These are phyloP conservation scores for Seladonia tumulorum DNA, from an alignment of 2,888 invertebrate genomes.

Conservation along the genomic window DNA sequence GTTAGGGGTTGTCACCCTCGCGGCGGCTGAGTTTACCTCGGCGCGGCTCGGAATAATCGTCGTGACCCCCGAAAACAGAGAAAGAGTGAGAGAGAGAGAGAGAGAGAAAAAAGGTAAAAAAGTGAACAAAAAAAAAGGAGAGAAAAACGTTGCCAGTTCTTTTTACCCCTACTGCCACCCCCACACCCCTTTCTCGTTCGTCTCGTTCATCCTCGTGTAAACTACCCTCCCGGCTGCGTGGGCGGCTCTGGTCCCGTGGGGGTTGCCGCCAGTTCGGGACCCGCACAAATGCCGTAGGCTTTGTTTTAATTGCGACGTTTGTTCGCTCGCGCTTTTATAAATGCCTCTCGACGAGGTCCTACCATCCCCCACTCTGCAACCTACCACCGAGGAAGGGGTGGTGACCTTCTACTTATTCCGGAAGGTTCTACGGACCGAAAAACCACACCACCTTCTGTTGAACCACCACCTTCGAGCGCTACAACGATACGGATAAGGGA, in stretches of 20 bases:
- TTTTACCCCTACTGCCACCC: slow-evolving; percentile 15
- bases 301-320: slow-evolving; percentile 80
- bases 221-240: slow-evolving; percentile 36
- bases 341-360: slow-evolving; percentile 62
- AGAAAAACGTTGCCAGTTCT: slow-evolving; percentile 52
- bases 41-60: slow-evolving; percentile 58
- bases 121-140: background rate
- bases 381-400: slow-evolving; percentile 1
- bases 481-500: slow-evolving; percentile 14
- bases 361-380: background rate
- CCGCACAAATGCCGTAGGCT: slow-evolving; percentile 77
- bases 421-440: background rate
- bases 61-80: slow-evolving; percentile 56
- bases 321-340: slow-evolving; percentile 74
- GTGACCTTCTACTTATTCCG: slow-evolving; percentile 43
- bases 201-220: slow-evolving; percentile 33
- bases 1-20: slow-evolving; percentile 62
- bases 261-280: slow-evolving; percentile 32
- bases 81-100: background rate
- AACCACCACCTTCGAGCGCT: slow-evolving; percentile 1
- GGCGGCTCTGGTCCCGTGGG: slow-evolving; percentile 47
- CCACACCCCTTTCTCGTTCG: background rate
- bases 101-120: background rate
- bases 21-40: slow-evolving; percentile 24
- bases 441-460: slow-evolving; percentile 42